Conservation (phyloP, 1,140 invertebrate species). For the Chlorops oryzae region DNA sequence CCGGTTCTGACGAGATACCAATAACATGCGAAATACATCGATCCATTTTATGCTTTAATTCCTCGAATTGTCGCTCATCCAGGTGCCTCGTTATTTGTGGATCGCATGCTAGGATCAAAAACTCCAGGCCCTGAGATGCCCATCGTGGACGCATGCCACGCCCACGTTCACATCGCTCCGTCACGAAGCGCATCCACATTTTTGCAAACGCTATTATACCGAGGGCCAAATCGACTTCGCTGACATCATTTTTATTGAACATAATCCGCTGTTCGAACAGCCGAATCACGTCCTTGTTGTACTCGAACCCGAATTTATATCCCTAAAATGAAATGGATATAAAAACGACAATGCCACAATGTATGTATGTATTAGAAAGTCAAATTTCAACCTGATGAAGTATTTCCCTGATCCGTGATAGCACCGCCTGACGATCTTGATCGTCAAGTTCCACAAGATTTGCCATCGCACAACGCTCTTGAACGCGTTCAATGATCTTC, state of each 20-base stretch:
- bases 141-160: constrained; percentile 75
- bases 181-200: constrained; percentile 83
- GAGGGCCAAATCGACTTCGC: constrained; percentile 36
- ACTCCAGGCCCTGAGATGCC: constrained; percentile 80
- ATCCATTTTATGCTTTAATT: constrained; percentile 65
- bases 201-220: constrained; percentile 69
- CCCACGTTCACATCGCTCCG: constrained; percentile 73
- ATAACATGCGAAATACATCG: constrained; percentile 75
- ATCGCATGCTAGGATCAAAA: constrained; percentile 74
- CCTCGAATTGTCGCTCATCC: constrained; percentile 70
- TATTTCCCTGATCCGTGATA: constrained; percentile 67
- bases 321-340: too few species aligned
- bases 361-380: too few species aligned
- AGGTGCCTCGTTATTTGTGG: constrained; percentile 70
- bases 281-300: constrained; percentile 72
- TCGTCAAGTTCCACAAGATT: constrained; percentile 49
- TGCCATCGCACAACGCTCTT: constrained; percentile 52
- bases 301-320: constrained; percentile 86
- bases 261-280: constrained; percentile 49
- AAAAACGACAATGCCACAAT: too few species aligned
- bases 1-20: constrained; percentile 54
- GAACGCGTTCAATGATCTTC: constrained; percentile 57
- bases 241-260: constrained; percentile 31
- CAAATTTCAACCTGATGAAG: too few species aligned
- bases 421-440: constrained; percentile 50